These are phyloP conservation scores for Thaumatotibia leucotreta DNA, from an alignment of 1,140 invertebrate genomes.

Conservation along the genomic window DNA sequence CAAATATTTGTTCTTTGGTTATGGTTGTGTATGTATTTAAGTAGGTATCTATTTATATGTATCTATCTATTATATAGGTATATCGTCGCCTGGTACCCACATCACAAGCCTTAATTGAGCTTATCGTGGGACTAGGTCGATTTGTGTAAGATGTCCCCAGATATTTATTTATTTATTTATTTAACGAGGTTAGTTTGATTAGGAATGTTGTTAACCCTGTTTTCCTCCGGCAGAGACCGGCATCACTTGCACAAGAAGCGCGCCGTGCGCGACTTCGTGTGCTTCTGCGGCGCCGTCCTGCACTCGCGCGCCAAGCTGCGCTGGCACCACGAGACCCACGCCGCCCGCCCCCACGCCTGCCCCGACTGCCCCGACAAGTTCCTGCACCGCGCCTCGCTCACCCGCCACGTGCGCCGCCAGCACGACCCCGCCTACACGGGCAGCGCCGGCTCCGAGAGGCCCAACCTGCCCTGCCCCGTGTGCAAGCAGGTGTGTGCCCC, in stretches of 20 bases:
- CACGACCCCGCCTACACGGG: slow-evolving; percentile 87
- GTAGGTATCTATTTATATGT: too few relatives aligned
- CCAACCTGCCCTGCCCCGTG: slow-evolving; percentile 87
- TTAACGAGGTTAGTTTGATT: too few relatives aligned
- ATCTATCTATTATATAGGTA: too few relatives aligned
- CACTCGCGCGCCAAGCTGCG: slow-evolving; percentile 88
- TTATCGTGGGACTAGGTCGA: too few relatives aligned
- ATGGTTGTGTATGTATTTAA: too few relatives aligned
- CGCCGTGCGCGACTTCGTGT: slow-evolving; percentile 83
- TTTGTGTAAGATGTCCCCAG: too few relatives aligned
- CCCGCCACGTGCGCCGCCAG: slow-evolving; percentile 87
- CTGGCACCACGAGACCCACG: slow-evolving; percentile 92
- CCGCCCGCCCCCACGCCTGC: slow-evolving; percentile 88
- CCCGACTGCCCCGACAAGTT: slow-evolving; percentile 90
- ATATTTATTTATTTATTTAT: too few relatives aligned
- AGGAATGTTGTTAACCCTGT: not conserved
- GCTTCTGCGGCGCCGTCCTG: slow-evolving; percentile 88
- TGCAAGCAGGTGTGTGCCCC: slow-evolving; percentile 79
- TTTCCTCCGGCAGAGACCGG: slow-evolving; percentile 40
- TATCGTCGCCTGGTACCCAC: too few relatives aligned
- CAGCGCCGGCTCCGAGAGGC: slow-evolving; percentile 64
- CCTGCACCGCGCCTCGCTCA: slow-evolving; percentile 87
- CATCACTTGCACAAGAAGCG: slow-evolving; percentile 62
- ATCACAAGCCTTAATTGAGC: too few relatives aligned
- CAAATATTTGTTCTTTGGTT: too few relatives aligned